Evolutionary conservation across 2,888 invertebrate species (phyloP).

Genomic region (Ophioninae sp.): DNA sequence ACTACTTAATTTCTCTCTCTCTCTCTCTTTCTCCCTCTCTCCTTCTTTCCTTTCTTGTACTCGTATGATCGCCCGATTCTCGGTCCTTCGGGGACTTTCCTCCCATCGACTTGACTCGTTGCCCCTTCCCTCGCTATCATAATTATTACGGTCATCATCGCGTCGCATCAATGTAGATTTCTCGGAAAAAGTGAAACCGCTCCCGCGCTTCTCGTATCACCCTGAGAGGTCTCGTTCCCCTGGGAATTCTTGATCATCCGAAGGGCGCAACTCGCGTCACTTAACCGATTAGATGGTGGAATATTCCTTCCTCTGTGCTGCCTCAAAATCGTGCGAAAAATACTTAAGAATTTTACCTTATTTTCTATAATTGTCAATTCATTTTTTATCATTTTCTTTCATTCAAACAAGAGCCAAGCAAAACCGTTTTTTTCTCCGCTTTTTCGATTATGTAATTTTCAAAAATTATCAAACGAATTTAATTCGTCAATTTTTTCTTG

Average conservation of each 20-base stretch:
- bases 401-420: too few relatives aligned
- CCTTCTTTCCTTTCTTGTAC: background rate
- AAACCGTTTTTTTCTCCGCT: too few relatives aligned
- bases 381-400: too few relatives aligned
- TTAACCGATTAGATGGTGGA: background rate
- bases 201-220: constrained; percentile 2
- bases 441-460: too few relatives aligned
- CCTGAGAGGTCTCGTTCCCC: too few relatives aligned
- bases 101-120: background rate
- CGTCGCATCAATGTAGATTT: constrained; percentile 48
- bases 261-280: constrained; percentile 25
- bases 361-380: background rate
- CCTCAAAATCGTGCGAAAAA: background rate
- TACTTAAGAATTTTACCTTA: background rate
- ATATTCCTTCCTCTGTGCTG: background rate
- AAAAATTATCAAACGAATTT: too few relatives aligned
- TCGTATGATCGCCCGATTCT: too few relatives aligned
- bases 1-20: background rate
- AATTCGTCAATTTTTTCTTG: too few relatives aligned
- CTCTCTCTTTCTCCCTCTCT: background rate
- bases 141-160: constrained; percentile 40
- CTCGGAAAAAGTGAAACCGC: constrained; percentile 36
- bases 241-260: background rate
- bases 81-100: background rate
- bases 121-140: constrained; percentile 13